These are phyloP conservation scores for Ciona savignyi DNA, from an alignment of 23 tunicate species.

Conservation along the genomic window DNA sequence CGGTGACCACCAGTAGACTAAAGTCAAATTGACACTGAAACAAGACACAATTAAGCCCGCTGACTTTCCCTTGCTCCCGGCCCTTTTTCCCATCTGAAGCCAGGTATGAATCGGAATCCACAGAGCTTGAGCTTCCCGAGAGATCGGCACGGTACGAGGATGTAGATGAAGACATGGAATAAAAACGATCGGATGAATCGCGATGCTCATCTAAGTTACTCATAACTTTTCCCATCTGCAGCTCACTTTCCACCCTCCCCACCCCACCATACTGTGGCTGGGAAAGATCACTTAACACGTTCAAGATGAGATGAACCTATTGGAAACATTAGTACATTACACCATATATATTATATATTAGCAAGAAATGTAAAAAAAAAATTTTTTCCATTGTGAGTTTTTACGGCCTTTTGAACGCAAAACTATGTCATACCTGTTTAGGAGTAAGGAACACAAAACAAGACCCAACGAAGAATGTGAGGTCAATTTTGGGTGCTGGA, in stretches of 20 bases:
- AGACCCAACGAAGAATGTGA: conserved; percentile 36
- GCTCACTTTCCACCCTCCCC: not conserved
- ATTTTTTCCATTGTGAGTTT: no score
- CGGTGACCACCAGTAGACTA: not conserved
- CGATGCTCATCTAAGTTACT: not conserved
- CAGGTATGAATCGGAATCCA: no score
- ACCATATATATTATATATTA: no score
- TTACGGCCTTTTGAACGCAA: no score
- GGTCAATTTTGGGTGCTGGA: conserved; percentile 53
- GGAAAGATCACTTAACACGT: not conserved
- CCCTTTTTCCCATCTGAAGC: no score
- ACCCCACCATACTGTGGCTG: not conserved
- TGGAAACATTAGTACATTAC: not conserved
- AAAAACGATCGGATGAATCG: not conserved
- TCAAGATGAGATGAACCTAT: not conserved
- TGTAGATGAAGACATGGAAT: not conserved
- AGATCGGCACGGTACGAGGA: not conserved
- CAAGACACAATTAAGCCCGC: not conserved
- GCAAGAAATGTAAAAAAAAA: no score
- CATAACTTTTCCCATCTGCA: no score
- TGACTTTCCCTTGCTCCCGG: no score
- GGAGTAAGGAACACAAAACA: conserved; percentile 47
- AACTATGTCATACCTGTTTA: conserved; percentile 41
- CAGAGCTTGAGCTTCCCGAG: no score
- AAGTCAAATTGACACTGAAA: not conserved